A percentile compares a stretch with the other conserved stretches of the same genome.
Evolutionary conservation across 2,888 invertebrate genomes (phyloP).

Genomic region (Zygaena filipendulae): DNA sequence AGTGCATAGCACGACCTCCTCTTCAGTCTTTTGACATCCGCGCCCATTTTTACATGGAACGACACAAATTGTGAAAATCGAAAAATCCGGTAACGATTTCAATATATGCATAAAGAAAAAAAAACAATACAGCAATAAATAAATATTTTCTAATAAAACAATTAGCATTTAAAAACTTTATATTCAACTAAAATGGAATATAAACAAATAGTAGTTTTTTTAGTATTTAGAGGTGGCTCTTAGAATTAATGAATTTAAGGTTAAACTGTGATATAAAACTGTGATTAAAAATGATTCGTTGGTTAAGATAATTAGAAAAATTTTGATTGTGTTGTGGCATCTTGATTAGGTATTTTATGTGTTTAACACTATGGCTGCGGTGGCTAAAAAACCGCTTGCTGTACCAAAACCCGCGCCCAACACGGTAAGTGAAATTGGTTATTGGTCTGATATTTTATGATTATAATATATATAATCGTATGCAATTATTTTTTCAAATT

Average conservation of each 20-base stretch:
- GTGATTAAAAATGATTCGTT: conserved; percentile 23
- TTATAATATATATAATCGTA: not conserved
- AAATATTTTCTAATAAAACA: conserved; percentile 17
- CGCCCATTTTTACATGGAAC: conserved; percentile 65
- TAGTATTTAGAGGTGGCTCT: too few relatives aligned
- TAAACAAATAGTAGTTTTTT: too few relatives aligned
- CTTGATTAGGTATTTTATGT: conserved; percentile 35
- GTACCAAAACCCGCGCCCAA: conserved; percentile 25
- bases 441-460: conserved; percentile 4
- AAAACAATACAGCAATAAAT: conserved; percentile 15
- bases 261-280: conserved; percentile 36
- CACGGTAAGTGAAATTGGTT: conserved; percentile 40
- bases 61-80: conserved; percentile 44
- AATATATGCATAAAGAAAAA: conserved; percentile 21
- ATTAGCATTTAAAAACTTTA: conserved; percentile 30
- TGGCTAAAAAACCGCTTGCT: conserved; percentile 41
- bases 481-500: too few relatives aligned
- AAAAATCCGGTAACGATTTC: too few relatives aligned
- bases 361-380: conserved; percentile 46
- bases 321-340: conserved; percentile 46
- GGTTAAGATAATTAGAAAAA: too few relatives aligned
- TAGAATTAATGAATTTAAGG: too few relatives aligned
- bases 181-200: not conserved
- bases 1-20: conserved; percentile 42
- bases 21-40: conserved; percentile 66